These are phyloP conservation scores for Drosophila truncata DNA, from an alignment of 1,140 invertebrate genomes.

Conservation along the genomic window DNA sequence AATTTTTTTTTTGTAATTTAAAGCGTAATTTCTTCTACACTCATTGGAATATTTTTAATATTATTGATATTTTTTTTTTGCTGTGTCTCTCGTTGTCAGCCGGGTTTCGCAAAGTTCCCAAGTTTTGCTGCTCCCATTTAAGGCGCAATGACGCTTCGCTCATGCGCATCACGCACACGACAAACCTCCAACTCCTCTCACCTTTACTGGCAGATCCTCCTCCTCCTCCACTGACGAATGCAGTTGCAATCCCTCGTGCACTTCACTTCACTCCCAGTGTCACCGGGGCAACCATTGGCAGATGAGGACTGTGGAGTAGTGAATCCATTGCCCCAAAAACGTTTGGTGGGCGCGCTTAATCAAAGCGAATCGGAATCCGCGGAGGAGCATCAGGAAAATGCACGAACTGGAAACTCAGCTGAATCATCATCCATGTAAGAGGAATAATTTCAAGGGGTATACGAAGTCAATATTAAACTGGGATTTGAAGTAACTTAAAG, in stretches of 20 bases:
- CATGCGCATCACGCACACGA: constrained; percentile 81
- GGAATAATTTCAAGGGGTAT: background rate
- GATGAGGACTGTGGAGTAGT: constrained; percentile 12
- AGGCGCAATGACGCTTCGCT: constrained; percentile 80
- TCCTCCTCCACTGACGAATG: background rate
- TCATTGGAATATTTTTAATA: background rate
- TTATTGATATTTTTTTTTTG: background rate
- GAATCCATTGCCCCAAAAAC: constrained; percentile 63
- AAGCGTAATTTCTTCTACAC: background rate
- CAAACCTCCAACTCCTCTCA: constrained; percentile 12
- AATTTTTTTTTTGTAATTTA: background rate
- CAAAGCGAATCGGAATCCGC: constrained; percentile 56
- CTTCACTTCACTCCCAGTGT: constrained; percentile 25
- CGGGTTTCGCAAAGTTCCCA: constrained; percentile 44
- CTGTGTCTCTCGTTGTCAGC: constrained; percentile 19
- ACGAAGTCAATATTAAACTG: no score
- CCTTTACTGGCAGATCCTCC: constrained; percentile 32
- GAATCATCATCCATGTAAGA: constrained; percentile 22
- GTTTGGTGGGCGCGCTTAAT: constrained; percentile 63
- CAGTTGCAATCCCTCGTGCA: constrained; percentile 1
- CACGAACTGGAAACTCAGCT: constrained; percentile 48
- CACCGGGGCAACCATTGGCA: constrained; percentile 8
- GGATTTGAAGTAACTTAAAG: background rate
- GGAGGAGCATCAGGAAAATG: constrained; percentile 40
- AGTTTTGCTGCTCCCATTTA: constrained; percentile 73